Evolutionary conservation across 2,797 vertebrate species (phyloP).

Genomic region (Clarias platycephalus): DNA sequence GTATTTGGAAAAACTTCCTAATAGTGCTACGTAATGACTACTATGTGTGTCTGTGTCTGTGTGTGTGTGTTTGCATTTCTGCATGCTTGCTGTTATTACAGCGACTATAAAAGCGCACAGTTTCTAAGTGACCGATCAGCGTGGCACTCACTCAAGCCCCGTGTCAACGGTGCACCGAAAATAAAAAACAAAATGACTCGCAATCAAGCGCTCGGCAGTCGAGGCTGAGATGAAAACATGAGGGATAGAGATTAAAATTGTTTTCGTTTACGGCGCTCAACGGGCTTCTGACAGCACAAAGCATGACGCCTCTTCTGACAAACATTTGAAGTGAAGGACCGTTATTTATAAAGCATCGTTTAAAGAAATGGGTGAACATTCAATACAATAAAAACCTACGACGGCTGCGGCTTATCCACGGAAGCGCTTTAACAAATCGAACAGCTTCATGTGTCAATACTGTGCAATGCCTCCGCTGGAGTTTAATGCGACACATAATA

Average conservation of each 20-base stretch:
- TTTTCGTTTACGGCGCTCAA: not conserved
- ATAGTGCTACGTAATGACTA: not conserved
- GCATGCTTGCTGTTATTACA: not conserved
- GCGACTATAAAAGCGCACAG: slow-evolving; percentile 2
- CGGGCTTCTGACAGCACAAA: not conserved
- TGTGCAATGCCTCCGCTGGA: not conserved
- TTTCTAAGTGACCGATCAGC: slow-evolving; percentile 24
- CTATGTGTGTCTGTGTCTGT: not conserved
- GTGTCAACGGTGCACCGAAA: slow-evolving; percentile 27
- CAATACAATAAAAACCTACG: not conserved
- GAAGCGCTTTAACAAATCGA: not conserved
- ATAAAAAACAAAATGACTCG: slow-evolving; percentile 38
- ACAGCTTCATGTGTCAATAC: not conserved
- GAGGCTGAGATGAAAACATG: slow-evolving; percentile 8
- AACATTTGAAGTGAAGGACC: not conserved
- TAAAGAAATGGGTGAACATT: not conserved
- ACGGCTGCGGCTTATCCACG: not conserved
- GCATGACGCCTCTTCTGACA: not conserved
- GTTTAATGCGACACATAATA: not conserved
- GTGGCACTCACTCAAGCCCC: slow-evolving; percentile 4
- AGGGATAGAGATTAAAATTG: slow-evolving; percentile 26
- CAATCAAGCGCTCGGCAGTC: slow-evolving; percentile 27
- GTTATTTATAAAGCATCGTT: not conserved
- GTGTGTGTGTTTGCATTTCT: slow-evolving; percentile 2
- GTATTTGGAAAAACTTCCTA: not conserved